phyloP scores from a whole-genome alignment of 2,113 vertebrate species.

The Megaceryle maxima region DNA sequence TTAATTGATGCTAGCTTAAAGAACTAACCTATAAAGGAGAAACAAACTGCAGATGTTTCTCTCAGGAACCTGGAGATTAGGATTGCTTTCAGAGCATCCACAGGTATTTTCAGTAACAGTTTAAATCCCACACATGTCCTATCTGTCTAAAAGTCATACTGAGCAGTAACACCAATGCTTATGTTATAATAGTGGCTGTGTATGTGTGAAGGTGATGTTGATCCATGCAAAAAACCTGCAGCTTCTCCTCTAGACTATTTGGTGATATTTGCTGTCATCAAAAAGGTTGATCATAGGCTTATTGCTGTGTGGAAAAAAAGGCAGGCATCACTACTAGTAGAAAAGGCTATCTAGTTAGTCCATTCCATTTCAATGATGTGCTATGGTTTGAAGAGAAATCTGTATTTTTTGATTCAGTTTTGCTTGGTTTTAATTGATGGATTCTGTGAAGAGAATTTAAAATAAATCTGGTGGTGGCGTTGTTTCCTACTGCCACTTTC shows the following conservation, averaged over 20 bases:
- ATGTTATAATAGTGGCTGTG: neutral
- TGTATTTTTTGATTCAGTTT: neutral
- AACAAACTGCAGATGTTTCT: neutral
- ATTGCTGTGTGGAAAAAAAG: neutral
- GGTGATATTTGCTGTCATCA: neutral
- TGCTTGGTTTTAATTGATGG: neutral
- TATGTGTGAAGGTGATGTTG: neutral
- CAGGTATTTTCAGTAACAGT: neutral
- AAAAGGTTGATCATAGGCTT: neutral
- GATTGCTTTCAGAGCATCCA: neutral
- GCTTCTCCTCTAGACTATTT: neutral
- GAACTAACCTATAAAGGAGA: neutral
- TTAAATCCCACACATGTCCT: neutral
- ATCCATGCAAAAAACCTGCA: neutral
- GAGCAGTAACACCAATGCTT: neutral
- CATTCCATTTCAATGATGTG: neutral
- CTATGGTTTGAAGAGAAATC: neutral
- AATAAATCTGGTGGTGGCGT: neutral
- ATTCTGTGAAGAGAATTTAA: neutral
- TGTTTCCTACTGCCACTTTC: neutral
- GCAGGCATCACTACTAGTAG: neutral
- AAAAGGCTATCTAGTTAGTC: neutral
- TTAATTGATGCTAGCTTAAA: neutral
- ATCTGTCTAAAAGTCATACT: neutral
- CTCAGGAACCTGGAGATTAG: neutral